Evolutionary conservation across 2,797 vertebrate genomes (phyloP).

Genomic region (Phalloptychus januarius): DNA sequence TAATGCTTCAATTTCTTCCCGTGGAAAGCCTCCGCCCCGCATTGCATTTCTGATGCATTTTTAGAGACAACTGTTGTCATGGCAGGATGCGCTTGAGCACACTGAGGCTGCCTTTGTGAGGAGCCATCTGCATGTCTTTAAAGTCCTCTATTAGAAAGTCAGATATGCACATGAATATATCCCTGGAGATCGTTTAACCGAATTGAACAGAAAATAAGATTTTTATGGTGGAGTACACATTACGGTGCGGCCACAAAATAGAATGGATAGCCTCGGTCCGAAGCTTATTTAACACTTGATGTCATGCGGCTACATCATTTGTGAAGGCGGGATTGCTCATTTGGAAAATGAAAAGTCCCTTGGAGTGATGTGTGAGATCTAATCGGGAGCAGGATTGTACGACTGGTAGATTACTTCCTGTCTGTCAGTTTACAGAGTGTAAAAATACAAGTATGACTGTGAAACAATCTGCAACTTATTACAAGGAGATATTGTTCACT

Average conservation of each 20-base stretch:
- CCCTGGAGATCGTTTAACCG: slow-evolving; percentile 74
- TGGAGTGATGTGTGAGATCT: slow-evolving; percentile 67
- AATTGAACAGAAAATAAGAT: slow-evolving; percentile 71
- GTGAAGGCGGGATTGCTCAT: slow-evolving; percentile 77
- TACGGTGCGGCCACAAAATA: slow-evolving; percentile 70
- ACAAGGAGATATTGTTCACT: slow-evolving; percentile 39
- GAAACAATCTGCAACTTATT: slow-evolving; percentile 30
- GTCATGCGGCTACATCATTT: slow-evolving; percentile 78
- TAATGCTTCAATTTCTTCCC: slow-evolving; percentile 30
- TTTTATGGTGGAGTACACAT: slow-evolving; percentile 77
- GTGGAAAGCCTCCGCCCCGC: slow-evolving; percentile 45
- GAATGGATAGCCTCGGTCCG: slow-evolving; percentile 75
- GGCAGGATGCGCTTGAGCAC: slow-evolving; percentile 75
- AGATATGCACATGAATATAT: slow-evolving; percentile 75
- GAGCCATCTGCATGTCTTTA: slow-evolving; percentile 74
- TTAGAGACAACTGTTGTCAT: slow-evolving; percentile 71
- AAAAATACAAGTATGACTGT: slow-evolving; percentile 43
- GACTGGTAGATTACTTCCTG: slow-evolving; percentile 65
- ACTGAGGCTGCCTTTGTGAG: slow-evolving; percentile 63
- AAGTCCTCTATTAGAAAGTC: slow-evolving; percentile 74
- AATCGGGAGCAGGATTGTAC: slow-evolving; percentile 62
- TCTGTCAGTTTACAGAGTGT: slow-evolving; percentile 51
- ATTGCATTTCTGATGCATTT: slow-evolving; percentile 72
- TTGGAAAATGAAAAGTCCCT: slow-evolving; percentile 82
- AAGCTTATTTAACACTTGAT: slow-evolving; percentile 83